These are phyloP conservation scores for Sycophaga agraensis DNA, from an alignment of 1,140 invertebrate species.

Conservation along the genomic window DNA sequence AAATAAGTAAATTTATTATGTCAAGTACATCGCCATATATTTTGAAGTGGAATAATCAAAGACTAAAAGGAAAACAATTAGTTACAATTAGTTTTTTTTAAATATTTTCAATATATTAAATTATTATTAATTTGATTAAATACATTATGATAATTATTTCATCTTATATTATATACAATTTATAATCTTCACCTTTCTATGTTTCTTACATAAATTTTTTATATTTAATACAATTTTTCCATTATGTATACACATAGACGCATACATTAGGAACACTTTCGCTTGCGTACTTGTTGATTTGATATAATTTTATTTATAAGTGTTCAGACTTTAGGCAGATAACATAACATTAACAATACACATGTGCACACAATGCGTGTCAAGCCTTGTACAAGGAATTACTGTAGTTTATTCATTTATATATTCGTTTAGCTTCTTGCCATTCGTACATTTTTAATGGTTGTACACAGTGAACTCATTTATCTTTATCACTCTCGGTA, in stretches of 20 bases:
- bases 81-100: background rate
- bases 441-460: background rate
- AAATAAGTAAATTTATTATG: too few species aligned
- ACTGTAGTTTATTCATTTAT: conserved; percentile 15
- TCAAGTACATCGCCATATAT: too few species aligned
- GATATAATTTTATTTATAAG: conserved; percentile 29
- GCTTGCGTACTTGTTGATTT: conserved; percentile 2
- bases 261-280: conserved; percentile 11
- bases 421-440: background rate
- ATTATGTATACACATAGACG: conserved; percentile 25
- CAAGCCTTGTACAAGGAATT: conserved; percentile 25
- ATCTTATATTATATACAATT: conserved; percentile 48
- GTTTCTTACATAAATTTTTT: conserved; percentile 28
- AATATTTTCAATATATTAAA: conserved; percentile 50
- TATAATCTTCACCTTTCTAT: conserved; percentile 32
- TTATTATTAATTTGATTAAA: conserved; percentile 47
- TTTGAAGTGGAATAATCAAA: background rate
- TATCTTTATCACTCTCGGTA: conserved; percentile 5
- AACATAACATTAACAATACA: conserved; percentile 25
- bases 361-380: conserved; percentile 22
- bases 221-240: conserved; percentile 17
- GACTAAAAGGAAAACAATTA: background rate
- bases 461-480: background rate
- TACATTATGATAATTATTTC: conserved; percentile 47
- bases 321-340: conserved; percentile 30